These are phyloP conservation scores for Napeogenes inachia DNA, from an alignment of 2,888 invertebrate genomes.

Conservation along the genomic window DNA sequence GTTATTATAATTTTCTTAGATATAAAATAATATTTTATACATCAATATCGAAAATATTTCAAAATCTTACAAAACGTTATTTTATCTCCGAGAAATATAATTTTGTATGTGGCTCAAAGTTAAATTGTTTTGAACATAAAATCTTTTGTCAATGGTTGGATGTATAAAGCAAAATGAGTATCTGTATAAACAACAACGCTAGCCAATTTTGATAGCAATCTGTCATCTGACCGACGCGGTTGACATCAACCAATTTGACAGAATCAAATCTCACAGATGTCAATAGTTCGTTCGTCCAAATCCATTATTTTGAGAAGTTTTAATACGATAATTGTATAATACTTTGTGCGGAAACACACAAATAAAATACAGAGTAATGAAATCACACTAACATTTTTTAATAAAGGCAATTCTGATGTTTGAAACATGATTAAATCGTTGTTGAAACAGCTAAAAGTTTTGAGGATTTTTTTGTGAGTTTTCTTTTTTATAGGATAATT, in stretches of 20 bases:
- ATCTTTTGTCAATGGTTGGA: neutral
- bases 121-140: neutral
- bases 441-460: neutral
- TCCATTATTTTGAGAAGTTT: neutral
- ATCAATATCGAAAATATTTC: too few species aligned
- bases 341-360: too few species aligned
- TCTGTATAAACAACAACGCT: neutral
- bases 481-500: too few species aligned
- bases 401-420: neutral
- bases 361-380: neutral
- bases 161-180: neutral
- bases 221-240: conserved; percentile 12
- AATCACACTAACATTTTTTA: neutral
- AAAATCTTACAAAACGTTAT: too few species aligned
- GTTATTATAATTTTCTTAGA: too few species aligned
- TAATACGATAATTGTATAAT: neutral
- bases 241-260: conserved; percentile 15
- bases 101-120: neutral
- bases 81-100: neutral
- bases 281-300: conserved; percentile 7
- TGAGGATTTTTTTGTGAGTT: neutral
- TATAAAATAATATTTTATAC: too few species aligned
- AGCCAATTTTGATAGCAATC: conserved; percentile 16
- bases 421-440: neutral
- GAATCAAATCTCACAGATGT: conserved; percentile 14